These are phyloP conservation scores for Trachymyrmex septentrionalis DNA, from an alignment of 1,140 invertebrate species.

Conservation along the genomic window DNA sequence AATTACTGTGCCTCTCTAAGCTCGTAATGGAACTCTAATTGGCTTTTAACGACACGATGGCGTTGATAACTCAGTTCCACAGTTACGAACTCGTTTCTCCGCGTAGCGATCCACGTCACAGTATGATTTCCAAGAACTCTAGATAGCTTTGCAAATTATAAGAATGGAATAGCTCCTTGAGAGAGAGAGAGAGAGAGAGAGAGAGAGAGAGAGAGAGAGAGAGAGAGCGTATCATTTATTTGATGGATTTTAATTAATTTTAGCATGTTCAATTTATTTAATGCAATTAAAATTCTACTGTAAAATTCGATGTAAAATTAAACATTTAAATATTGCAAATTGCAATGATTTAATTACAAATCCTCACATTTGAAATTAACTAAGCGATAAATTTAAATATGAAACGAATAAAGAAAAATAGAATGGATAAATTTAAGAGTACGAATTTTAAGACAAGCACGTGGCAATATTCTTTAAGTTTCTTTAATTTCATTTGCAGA, in stretches of 20 bases:
- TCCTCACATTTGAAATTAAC: background rate
- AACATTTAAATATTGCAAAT: background rate
- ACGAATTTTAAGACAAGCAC: background rate
- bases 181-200: too few relatives aligned
- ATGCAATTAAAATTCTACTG: background rate
- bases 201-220: too few relatives aligned
- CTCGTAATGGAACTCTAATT: constrained; percentile 87
- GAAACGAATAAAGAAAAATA: background rate
- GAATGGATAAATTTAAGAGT: background rate
- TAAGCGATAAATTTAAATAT: background rate
- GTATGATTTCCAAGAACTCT: constrained; percentile 27
- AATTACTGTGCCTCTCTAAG: constrained; percentile 82
- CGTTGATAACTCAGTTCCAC: constrained; percentile 84
- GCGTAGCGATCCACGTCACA: constrained; percentile 19
- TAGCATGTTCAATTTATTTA: background rate
- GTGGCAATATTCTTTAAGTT: background rate
- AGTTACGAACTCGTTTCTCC: constrained; percentile 79
- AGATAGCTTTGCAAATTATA: constrained; percentile 36
- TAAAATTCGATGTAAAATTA: background rate
- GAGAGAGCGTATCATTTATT: constrained; percentile 33
- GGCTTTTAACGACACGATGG: constrained; percentile 86
- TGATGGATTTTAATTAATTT: background rate
- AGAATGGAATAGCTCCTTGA: constrained; percentile 23
- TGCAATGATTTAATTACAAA: background rate
- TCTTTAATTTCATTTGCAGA: constrained; percentile 85